Conservation (phyloP, 1,140 invertebrate genomes). For the Bathynomus jamesi region DNA sequence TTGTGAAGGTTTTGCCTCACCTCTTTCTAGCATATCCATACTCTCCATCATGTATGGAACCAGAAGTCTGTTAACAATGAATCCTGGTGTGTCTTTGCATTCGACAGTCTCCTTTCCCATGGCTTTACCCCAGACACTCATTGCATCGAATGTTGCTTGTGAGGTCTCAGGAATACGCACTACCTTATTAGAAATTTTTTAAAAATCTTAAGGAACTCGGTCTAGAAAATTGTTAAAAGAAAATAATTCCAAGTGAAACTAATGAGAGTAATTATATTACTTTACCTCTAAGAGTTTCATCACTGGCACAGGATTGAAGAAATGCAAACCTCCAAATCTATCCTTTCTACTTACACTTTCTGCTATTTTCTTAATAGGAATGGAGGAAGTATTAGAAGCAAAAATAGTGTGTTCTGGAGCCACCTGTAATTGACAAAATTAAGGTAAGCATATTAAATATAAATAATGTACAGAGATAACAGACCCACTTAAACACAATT, state of each 20-base stretch:
- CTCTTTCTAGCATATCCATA: slow-evolving; percentile 66
- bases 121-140: slow-evolving; percentile 67
- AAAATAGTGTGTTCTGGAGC: slow-evolving; percentile 63
- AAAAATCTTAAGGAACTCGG: too few species aligned
- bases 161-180: slow-evolving; percentile 60
- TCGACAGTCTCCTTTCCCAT: slow-evolving; percentile 70
- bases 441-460: too few species aligned
- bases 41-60: slow-evolving; percentile 70
- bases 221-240: too few species aligned
- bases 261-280: too few species aligned
- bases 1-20: too few species aligned
- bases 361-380: slow-evolving; percentile 76
- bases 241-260: too few species aligned
- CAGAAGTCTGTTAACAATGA: slow-evolving; percentile 75
- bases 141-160: slow-evolving; percentile 60
- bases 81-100: slow-evolving; percentile 76
- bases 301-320: slow-evolving; percentile 86
- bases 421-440: too few species aligned
- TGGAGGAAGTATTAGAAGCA: slow-evolving; percentile 80
- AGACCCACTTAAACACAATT: too few species aligned
- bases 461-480: too few species aligned
- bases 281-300: slow-evolving; percentile 79
- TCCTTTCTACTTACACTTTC: slow-evolving; percentile 48
- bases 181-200: too few species aligned
- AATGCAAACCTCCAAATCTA: slow-evolving; percentile 74